Evolutionary conservation across 2,113 vertebrate species (phyloP).

Genomic region (Stegostoma tigrinum): DNA sequence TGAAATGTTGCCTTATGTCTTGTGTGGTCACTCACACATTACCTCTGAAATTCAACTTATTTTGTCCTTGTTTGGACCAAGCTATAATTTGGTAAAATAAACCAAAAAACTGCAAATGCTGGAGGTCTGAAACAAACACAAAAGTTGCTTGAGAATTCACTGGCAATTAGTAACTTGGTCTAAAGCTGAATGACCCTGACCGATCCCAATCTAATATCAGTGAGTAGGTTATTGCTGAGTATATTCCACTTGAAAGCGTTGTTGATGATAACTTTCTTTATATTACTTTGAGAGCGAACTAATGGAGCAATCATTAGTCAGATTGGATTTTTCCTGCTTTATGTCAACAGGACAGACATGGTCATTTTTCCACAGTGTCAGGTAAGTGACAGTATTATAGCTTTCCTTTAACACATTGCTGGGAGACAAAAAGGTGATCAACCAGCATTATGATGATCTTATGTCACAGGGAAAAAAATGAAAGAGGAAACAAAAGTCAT

Average conservation of each 20-base stretch:
- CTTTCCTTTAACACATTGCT: background rate
- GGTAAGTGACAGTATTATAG: background rate
- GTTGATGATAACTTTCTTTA: background rate
- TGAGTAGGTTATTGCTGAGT: background rate
- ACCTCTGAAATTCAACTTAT: background rate
- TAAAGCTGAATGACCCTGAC: background rate
- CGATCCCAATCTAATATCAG: background rate
- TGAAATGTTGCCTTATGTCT: background rate
- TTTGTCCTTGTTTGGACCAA: background rate
- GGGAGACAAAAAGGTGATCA: no score
- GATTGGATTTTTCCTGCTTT: background rate
- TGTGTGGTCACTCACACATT: background rate
- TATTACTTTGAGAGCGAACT: background rate
- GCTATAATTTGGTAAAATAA: background rate
- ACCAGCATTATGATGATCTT: no score
- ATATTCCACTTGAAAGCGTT: background rate
- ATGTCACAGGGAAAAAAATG: no score
- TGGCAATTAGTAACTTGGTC: background rate
- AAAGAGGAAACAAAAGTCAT: no score
- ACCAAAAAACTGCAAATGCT: no score
- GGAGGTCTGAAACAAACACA: no score
- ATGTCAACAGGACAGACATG: background rate
- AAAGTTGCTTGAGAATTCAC: no score
- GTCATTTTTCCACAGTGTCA: background rate
- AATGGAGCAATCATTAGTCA: background rate